These are phyloP conservation scores for Neodontobutis hainanensis DNA, from an alignment of 2,113 vertebrate genomes.

Conservation along the genomic window DNA sequence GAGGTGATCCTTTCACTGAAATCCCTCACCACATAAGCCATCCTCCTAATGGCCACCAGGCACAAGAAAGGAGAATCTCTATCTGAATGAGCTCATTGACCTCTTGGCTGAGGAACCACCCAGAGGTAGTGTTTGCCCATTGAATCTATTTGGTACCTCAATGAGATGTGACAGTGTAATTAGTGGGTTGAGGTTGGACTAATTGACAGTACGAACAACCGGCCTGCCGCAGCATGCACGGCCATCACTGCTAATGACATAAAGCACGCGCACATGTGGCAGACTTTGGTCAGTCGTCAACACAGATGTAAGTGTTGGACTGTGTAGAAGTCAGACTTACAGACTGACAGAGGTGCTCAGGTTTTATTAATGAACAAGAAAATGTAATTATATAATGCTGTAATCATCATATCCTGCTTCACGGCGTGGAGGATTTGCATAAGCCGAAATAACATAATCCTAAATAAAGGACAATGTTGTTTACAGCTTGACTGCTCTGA, in stretches of 20 bases:
- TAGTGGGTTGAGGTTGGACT: constrained; percentile 52
- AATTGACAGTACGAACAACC: constrained; percentile 66
- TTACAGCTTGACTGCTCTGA: constrained; percentile 11
- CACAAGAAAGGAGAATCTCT: constrained; percentile 37
- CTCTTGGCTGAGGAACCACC: constrained; percentile 42
- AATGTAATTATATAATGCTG: not conserved
- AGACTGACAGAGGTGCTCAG: not conserved
- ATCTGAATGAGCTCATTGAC: constrained; percentile 58
- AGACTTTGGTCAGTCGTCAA: constrained; percentile 4
- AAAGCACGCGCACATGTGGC: constrained; percentile 9
- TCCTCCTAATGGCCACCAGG: constrained; percentile 20
- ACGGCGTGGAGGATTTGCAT: constrained; percentile 16
- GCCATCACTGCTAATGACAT: constrained; percentile 66
- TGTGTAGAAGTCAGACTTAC: not conserved
- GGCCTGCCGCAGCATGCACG: constrained; percentile 46
- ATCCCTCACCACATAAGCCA: constrained; percentile 2
- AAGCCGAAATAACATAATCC: constrained; percentile 24
- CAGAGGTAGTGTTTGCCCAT: constrained; percentile 22
- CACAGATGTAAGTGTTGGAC: not conserved
- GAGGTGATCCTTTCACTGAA: not conserved
- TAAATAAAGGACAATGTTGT: constrained; percentile 28
- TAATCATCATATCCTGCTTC: not conserved
- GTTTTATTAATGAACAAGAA: not conserved
- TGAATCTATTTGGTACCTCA: constrained; percentile 37
- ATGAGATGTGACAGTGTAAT: constrained; percentile 62